Base-by-base conservation (phyloP, 2,888 invertebrate genomes). In the Zaprionus lineosus region DNA sequence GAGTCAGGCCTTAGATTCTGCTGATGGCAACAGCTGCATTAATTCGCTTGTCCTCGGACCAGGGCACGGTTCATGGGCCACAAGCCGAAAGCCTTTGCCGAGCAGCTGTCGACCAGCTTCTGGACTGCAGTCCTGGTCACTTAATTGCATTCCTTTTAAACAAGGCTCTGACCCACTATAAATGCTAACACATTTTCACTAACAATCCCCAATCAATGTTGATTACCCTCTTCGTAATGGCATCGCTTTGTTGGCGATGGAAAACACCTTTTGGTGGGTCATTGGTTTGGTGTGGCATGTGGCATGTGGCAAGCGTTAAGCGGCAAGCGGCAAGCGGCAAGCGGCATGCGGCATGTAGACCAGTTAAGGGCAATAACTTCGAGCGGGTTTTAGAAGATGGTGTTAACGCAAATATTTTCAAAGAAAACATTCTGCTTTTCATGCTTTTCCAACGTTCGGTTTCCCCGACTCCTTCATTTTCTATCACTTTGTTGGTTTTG, bases 351-450 rank as follows among this genome's bases (percentile, higher is more conserved):
- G n/a, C n/a, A n/a, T n/a, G n/a, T n/a, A n/a, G n/a, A n/a, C n/a
- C 24, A 69, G 41, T 39, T 48, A 53, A 69, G 57, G 56, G 46
- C 64, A 51, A 62, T 56, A 51, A 39, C 60, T 65, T 29, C 6
- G 40, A 50, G 67, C 67, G 50, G 55, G 24, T 37, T 47, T 47
- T 39, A 52, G 37, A 47, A 52, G 53, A 31, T 15, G 84, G 82
- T 78, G 78, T 74, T 78, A 84, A 67, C 67, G 55, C 74, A 82
- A 78, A 78, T 78, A 78, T 79, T 79, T 78, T 71, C 79, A 79
- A 83, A 83, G 78, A 85, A 85, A 79, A 79, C 58, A 79, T 70
- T 84, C 69, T 58, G 71, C 57, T 51, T 60, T 56, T 50, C 53
- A 36, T 33, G 47, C 50, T 59, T 7, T 28, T 31, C 19, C 33